Conservation (phyloP, 64 coral and sea anemone genomes). For the Pocillopora damicornis region DNA sequence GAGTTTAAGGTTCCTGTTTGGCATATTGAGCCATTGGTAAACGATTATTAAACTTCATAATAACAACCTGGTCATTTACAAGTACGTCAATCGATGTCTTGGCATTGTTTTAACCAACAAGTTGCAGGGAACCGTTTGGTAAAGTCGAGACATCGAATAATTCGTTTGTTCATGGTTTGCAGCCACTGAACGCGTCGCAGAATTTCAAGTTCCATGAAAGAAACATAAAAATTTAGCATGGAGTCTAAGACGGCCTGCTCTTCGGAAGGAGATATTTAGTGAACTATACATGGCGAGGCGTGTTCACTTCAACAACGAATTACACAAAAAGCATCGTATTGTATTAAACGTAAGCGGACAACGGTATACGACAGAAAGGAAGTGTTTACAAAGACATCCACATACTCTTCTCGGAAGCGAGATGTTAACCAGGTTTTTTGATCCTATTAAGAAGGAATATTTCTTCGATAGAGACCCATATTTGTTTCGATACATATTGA, state of each 20-base stretch:
- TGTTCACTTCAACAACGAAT: neutral
- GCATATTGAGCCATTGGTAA: neutral
- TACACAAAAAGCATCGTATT: conserved; percentile 30
- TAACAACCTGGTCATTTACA: neutral
- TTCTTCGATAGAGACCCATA: conserved; percentile 83
- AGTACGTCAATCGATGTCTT: neutral
- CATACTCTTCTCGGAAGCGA: conserved; percentile 77
- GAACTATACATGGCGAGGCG: conserved; percentile 10
- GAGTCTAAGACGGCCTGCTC: neutral
- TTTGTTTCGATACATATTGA: conserved; percentile 85
- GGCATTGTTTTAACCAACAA: conserved; percentile 26
- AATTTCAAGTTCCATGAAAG: neutral
- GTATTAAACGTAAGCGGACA: conserved; percentile 73
- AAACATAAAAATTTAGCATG: neutral
- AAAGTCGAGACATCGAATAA: neutral
- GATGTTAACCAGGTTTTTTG: conserved; percentile 46
- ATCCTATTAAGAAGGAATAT: conserved; percentile 61
- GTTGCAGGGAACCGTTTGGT: conserved; percentile 21
- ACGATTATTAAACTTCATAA: neutral
- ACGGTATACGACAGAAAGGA: conserved; percentile 51
- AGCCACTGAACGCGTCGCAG: neutral
- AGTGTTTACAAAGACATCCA: conserved; percentile 61
- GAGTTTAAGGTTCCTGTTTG: neutral
- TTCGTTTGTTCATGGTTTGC: neutral
- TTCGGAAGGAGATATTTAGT: neutral